phyloP scores from a whole-genome alignment of 2,888 invertebrate genomes.

The Drosophila parthenogenetica region DNA sequence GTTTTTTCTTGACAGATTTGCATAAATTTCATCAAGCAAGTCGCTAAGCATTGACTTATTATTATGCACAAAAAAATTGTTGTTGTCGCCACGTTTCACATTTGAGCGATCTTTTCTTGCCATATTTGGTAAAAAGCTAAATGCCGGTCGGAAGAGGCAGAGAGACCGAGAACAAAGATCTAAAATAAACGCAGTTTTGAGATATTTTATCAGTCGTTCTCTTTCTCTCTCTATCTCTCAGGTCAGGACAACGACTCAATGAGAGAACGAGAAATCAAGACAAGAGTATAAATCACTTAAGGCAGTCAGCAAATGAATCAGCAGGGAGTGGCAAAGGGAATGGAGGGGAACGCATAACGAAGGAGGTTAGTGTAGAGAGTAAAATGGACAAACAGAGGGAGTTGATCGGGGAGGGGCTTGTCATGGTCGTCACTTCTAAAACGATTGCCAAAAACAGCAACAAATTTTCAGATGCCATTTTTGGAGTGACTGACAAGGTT shows the following conservation, averaged over 20 bases:
- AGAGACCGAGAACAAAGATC: conserved; percentile 14
- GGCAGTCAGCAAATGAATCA: conserved; percentile 39
- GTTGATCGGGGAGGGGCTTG: conserved; percentile 20
- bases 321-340: conserved; percentile 3
- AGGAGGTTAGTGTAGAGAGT: conserved; percentile 29
- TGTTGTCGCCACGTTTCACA: conserved; percentile 53
- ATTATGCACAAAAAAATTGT: conserved; percentile 36
- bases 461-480: conserved; percentile 67
- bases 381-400: background rate
- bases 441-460: conserved; percentile 69
- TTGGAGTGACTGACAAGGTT: conserved; percentile 56
- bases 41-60: conserved; percentile 55
- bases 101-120: conserved; percentile 43
- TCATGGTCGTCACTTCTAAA: conserved; percentile 71
- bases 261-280: conserved; percentile 5
- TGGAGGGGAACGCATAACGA: background rate
- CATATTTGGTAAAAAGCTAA: conserved; percentile 55
- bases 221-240: background rate
- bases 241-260: conserved; percentile 68
- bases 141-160: conserved; percentile 50
- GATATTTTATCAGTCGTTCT: conserved; percentile 9
- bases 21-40: conserved; percentile 51
- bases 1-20: conserved; percentile 32
- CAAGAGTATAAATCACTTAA: conserved; percentile 38
- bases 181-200: conserved; percentile 13